These are phyloP conservation scores for Todiramphus saurophagus DNA, from an alignment of 2,113 vertebrate species.

Conservation along the genomic window DNA sequence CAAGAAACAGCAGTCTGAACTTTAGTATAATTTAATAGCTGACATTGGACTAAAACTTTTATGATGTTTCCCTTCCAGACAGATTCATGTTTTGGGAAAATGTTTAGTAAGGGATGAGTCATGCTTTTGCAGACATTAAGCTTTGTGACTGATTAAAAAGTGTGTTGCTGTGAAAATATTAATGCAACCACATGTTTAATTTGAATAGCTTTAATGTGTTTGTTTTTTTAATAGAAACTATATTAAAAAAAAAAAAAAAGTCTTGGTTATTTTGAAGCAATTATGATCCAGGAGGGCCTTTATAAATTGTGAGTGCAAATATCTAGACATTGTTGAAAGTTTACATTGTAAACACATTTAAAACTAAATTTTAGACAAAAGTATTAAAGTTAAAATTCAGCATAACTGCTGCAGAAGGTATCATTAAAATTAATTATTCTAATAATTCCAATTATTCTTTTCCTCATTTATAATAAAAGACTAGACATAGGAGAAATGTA, in stretches of 20 bases:
- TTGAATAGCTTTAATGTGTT: not conserved
- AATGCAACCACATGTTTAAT: not conserved
- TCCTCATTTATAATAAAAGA: not conserved
- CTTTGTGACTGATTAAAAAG: not conserved
- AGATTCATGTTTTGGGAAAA: not conserved
- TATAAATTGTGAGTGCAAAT: not conserved
- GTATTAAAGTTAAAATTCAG: not conserved
- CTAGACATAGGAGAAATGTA: not conserved
- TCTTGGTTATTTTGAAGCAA: not conserved
- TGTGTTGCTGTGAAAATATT: not conserved
- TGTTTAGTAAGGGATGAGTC: not conserved
- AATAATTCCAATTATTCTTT: not conserved
- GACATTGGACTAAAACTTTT: not conserved
- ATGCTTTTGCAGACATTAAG: not conserved
- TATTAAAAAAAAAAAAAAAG: not conserved
- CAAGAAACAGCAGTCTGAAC: not conserved
- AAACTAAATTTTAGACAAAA: not conserved
- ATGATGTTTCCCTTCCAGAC: not conserved
- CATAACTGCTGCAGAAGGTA: not conserved
- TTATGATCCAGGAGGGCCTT: not conserved
- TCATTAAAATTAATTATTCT: not conserved
- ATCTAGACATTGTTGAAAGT: not conserved
- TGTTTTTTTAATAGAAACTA: accelerated
- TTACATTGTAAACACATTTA: not conserved
- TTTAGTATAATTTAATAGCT: not conserved